These are phyloP conservation scores for Micromys minutus DNA, from an alignment of 2,113 vertebrate genomes.

Conservation along the genomic window DNA sequence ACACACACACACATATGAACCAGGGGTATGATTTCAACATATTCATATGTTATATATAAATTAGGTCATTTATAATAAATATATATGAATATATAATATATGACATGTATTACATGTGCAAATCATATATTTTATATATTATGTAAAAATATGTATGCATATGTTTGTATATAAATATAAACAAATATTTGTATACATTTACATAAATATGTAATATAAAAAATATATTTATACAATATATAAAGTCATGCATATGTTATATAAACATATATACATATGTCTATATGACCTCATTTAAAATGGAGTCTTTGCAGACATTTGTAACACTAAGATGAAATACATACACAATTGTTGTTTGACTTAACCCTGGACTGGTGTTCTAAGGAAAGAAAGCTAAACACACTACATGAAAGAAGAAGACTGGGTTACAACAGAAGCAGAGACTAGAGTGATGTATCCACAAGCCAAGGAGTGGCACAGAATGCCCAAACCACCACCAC, in stretches of 20 bases:
- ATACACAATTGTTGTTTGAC: rapidly evolving
- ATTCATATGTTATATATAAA: too few species aligned
- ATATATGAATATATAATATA: too few species aligned
- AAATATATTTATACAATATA: too few species aligned
- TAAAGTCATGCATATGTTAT: too few species aligned
- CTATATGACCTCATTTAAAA: neutral
- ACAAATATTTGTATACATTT: too few species aligned
- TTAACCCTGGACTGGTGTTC: neutral
- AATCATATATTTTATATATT: too few species aligned
- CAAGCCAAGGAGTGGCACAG: neutral
- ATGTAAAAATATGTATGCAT: neutral
- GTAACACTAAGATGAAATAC: neutral
- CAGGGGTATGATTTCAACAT: too few species aligned
- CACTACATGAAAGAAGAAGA: neutral
- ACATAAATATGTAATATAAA: too few species aligned
- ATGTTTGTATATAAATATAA: neutral
- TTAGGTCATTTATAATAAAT: too few species aligned
- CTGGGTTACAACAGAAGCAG: neutral
- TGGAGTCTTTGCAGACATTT: neutral
- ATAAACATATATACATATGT: too few species aligned
- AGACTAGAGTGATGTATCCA: neutral
- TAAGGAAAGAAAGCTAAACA: neutral
- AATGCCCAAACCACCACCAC: neutral
- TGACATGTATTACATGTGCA: too few species aligned
- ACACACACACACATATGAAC: too few species aligned